Base-by-base conservation (phyloP, 2,888 invertebrate species). In the Chaitophorus viminalis region DNA sequence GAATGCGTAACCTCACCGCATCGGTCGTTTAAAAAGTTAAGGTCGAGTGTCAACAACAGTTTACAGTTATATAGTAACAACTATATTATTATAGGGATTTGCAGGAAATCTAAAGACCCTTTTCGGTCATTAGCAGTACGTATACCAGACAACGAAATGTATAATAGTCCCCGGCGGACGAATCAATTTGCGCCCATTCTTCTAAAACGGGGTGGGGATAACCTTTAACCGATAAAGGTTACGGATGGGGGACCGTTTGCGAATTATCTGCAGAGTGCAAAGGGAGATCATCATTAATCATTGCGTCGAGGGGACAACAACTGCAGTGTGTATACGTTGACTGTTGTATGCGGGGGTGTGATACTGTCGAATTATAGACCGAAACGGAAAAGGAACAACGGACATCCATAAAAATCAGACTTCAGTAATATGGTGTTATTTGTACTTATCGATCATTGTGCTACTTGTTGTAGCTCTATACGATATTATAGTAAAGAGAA, bases 221-320 rank as follows among this genome's bases (percentile, higher is more conserved):
- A 87, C 87, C 87, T 87, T 87, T 75, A 75, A 74, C 79, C 74
- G 81, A 74, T 60, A 87, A 87, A 87, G 87, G 87, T 81, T 46
- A 72, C 39, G 74, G 29, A n/a, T 29, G 72, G 54, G 85, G 84
- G 65, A 46, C 36, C 77, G 76, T 4, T 36, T 14, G 54, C 29
- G 68, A n/a, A 52, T 74, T 54, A 6, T 46, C 31, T 17, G 72
- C 33, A 11, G 72, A 29, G 78, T 29, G 83, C 65, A 46, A 46
- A 77, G 78, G 85, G 79, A 39, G 86, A 72, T 60, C 29, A n/a
- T 46, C 87, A 81, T 87, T 87, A 87, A 87, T 87, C 87, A 87
- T 74, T 39, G 70, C 9, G 79, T 60, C 60, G 54, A 46, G 84
- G 52, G 83, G 76, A 36, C 60, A 70, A n/a, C n/a, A 65, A 33